phyloP scores from a whole-genome alignment of 2,113 vertebrate species.

The Strix uralensis region DNA sequence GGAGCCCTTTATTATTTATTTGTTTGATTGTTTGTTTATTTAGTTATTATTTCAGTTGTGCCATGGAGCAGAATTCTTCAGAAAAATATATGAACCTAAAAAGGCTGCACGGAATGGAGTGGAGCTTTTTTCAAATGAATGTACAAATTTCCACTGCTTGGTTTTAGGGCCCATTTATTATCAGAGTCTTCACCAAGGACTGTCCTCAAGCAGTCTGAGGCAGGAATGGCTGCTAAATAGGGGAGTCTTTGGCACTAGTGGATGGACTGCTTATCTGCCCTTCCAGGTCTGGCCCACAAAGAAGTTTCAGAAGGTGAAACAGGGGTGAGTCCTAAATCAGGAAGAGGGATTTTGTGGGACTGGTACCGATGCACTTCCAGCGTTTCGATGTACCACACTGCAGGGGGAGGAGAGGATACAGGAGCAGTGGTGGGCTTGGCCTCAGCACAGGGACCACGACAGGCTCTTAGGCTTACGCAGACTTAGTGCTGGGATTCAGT shows the following conservation, averaged over 20 bases:
- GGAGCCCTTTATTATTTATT: neutral
- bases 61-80: neutral
- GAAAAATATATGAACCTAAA: neutral
- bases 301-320: neutral
- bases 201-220: neutral
- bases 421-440: neutral
- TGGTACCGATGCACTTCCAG: neutral
- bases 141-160: neutral
- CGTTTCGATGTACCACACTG: fast-evolving
- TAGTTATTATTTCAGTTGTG: neutral
- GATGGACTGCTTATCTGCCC: neutral
- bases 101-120: neutral
- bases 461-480: neutral
- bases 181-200: neutral
- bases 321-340: neutral
- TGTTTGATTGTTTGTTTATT: neutral
- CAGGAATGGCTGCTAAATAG: neutral
- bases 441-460: neutral
- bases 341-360: neutral
- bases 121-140: neutral
- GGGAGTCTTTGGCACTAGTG: neutral
- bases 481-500: neutral
- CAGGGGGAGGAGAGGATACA: neutral
- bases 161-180: neutral
- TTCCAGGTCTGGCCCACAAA: neutral